A percentile compares a stretch with the other conserved stretches of the same genome.
Evolutionary conservation across 1,140 invertebrate genomes (phyloP).

Genomic region (Scylla paramamosain): DNA sequence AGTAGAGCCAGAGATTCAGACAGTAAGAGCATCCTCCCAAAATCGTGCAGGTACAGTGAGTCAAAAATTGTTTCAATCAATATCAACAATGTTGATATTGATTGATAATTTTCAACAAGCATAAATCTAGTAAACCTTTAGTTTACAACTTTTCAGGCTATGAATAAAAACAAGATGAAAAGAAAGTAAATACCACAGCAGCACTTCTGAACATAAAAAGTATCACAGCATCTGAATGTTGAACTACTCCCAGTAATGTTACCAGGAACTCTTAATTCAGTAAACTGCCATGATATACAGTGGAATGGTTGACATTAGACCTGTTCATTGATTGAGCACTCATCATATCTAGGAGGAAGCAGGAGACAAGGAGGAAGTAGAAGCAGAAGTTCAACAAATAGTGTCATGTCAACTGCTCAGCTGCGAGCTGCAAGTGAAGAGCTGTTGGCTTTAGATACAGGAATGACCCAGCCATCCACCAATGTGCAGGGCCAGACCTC

Average conservation of each 20-base stretch:
- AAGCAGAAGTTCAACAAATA: not conserved
- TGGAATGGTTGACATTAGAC: not conserved
- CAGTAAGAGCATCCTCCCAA: not conserved
- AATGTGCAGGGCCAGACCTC: constrained; percentile 66
- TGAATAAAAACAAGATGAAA: not conserved
- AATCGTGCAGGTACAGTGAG: not conserved
- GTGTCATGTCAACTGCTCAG: constrained; percentile 21
- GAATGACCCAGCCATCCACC: constrained; percentile 16
- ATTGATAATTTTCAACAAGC: no score
- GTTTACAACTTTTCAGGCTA: not conserved
- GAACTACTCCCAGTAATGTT: not conserved
- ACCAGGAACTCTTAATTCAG: not conserved
- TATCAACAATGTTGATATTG: no score
- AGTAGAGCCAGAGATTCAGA: not conserved
- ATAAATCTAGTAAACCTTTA: not conserved
- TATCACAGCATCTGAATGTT: no score
- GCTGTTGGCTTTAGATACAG: constrained; percentile 49
- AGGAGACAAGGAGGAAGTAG: not conserved
- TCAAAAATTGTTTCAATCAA: no score
- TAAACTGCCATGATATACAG: not conserved
- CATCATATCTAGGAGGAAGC: not conserved
- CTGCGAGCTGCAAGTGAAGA: constrained; percentile 56
- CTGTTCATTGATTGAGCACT: not conserved
- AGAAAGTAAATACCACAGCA: not conserved
- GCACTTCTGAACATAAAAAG: no score